Percentiles rank a stretch among this genome's conserved stretches.
phyloP scores from a whole-genome alignment of 2,888 invertebrate genomes.

The Acleris cristana region DNA sequence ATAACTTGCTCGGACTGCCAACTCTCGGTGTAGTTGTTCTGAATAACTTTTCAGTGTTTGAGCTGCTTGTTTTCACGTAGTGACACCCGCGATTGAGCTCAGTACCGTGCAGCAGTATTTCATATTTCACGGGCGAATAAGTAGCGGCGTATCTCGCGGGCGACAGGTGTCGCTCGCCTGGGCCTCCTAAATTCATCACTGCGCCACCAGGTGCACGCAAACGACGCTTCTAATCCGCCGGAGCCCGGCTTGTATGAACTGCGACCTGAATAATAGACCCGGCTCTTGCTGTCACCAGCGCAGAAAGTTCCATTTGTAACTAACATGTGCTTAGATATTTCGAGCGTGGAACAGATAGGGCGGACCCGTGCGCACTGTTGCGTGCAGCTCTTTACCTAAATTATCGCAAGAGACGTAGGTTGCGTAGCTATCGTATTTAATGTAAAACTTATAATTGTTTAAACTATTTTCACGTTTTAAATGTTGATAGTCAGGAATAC shows the following conservation, averaged over 20 bases:
- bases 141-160: constrained; percentile 74
- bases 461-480: background rate
- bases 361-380: constrained; percentile 27
- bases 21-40: too few relatives aligned
- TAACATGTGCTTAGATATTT: constrained; percentile 42
- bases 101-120: constrained; percentile 44
- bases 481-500: too few relatives aligned
- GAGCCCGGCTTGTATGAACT: constrained; percentile 51
- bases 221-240: constrained; percentile 70
- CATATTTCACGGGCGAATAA: constrained; percentile 78
- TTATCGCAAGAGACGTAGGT: background rate
- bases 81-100: too few relatives aligned
- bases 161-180: constrained; percentile 78
- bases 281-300: constrained; percentile 50
- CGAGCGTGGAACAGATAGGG: constrained; percentile 41
- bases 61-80: too few relatives aligned
- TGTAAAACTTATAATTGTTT: background rate
- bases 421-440: background rate
- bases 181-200: constrained; percentile 74
- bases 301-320: constrained; percentile 52
- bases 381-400: constrained; percentile 22
- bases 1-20: too few relatives aligned
- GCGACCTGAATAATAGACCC: constrained; percentile 55
- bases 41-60: too few relatives aligned
- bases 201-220: constrained; percentile 70